Conservation (phyloP, 2,113 vertebrate genomes). For the Morone saxatilis region DNA sequence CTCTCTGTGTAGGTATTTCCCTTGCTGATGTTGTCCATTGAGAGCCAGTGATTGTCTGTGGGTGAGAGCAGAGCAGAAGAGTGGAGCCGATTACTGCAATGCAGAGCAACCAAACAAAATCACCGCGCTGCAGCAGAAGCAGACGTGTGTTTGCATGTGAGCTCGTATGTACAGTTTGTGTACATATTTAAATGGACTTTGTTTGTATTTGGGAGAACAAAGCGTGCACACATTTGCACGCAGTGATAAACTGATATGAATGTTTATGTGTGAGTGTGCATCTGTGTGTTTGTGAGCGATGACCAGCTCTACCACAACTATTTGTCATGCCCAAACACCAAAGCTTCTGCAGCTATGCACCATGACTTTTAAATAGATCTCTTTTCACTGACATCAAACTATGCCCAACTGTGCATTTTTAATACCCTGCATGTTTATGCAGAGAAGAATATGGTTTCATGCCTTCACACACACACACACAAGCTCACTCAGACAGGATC, state of each 20-base stretch:
- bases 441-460: constrained; percentile 67
- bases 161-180: constrained; percentile 66
- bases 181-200: constrained; percentile 58
- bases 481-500: constrained; percentile 23
- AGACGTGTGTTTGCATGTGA: constrained; percentile 37
- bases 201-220: constrained; percentile 39
- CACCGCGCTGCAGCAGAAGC: constrained; percentile 48
- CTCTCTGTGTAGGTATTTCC: constrained; percentile 72
- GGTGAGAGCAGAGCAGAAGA: constrained; percentile 71
- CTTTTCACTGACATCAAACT: constrained; percentile 75
- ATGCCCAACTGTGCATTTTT: constrained; percentile 74
- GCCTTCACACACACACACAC: constrained; percentile 19
- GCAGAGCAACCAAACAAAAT: constrained; percentile 75
- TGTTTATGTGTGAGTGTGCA: constrained; percentile 58
- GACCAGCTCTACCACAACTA: constrained; percentile 68
- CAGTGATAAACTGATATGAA: constrained; percentile 41
- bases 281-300: constrained; percentile 52
- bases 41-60: constrained; percentile 76
- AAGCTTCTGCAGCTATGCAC: constrained; percentile 75
- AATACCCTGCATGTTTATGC: constrained; percentile 68
- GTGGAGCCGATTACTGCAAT: constrained; percentile 79
- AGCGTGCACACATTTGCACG: constrained; percentile 22
- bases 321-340: constrained; percentile 80
- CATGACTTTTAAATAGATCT: constrained; percentile 79
- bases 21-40: constrained; percentile 75